Conservation (phyloP, 2,888 invertebrate genomes). For the Allacma fusca region DNA sequence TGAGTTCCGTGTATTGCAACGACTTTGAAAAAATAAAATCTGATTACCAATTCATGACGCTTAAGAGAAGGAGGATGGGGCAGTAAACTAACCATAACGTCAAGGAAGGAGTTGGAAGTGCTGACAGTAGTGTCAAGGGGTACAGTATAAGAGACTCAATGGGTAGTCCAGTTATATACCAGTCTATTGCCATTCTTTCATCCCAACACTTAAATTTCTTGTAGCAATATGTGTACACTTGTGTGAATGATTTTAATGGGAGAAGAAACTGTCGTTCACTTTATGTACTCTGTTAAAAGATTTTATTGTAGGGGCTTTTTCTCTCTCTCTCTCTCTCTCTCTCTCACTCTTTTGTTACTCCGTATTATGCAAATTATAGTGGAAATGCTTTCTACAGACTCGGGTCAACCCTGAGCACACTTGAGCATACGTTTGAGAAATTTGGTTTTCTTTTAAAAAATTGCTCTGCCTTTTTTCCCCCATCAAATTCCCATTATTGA, state of each 20-base stretch:
- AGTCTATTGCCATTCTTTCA: no score
- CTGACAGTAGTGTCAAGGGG: not conserved
- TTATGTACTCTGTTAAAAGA: not conserved
- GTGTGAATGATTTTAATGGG: slow-evolving; percentile 9
- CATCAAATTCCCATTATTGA: not conserved
- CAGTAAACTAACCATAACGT: slow-evolving; percentile 11
- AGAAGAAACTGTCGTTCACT: not conserved
- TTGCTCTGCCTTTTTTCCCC: not conserved
- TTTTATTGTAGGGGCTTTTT: not conserved
- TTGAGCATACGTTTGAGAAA: no score
- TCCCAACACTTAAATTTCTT: no score
- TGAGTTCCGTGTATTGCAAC: no score
- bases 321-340: no score
- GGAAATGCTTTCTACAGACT: no score
- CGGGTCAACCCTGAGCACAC: not conserved
- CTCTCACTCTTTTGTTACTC: no score
- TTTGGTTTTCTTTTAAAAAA: not conserved
- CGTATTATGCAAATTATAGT: no score
- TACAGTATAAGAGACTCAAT: no score
- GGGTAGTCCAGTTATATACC: no score
- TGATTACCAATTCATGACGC: slow-evolving; percentile 14
- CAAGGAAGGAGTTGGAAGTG: not conserved
- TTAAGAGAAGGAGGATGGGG: not conserved
- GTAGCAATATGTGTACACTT: no score
- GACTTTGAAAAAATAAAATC: slow-evolving; percentile 6